Percentiles rank a stretch among this genome's conserved stretches.
These are phyloP conservation scores for Microcebus ravelobensis DNA, from an alignment of 2,113 vertebrate species.

Conservation along the genomic window DNA sequence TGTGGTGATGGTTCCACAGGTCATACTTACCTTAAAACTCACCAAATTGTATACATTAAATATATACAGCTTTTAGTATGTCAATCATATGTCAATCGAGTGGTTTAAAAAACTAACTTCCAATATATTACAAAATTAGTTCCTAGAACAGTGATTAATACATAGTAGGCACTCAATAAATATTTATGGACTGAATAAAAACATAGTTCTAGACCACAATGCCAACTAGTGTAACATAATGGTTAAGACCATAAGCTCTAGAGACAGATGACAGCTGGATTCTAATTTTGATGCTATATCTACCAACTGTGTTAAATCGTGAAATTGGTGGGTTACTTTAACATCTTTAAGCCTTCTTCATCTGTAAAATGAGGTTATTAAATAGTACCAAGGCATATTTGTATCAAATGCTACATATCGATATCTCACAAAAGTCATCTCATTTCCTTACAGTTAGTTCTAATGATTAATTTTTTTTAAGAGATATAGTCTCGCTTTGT, in stretches of 20 bases:
- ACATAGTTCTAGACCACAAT: neutral
- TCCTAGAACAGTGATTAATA: conserved; percentile 10
- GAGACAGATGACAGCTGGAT: neutral
- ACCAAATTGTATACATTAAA: neutral
- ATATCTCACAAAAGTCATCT: conserved; percentile 41
- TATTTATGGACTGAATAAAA: conserved; percentile 39
- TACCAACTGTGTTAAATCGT: neutral
- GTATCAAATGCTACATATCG: neutral
- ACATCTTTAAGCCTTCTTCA: neutral
- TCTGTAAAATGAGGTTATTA: neutral
- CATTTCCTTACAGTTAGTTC: neutral
- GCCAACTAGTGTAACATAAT: neutral
- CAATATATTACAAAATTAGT: conserved; percentile 19
- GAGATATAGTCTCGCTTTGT: neutral
- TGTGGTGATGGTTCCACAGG: neutral
- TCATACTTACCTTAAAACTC: neutral
- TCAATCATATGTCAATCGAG: neutral
- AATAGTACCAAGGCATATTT: neutral
- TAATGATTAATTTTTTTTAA: neutral
- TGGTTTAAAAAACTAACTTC: neutral
- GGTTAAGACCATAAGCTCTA: conserved; percentile 16
- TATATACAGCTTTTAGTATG: neutral
- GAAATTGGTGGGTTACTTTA: conserved; percentile 10
- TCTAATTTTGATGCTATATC: neutral
- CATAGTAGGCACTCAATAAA: neutral